Conservation (phyloP, 2,113 vertebrate species). For the Zosterops japonicus region DNA sequence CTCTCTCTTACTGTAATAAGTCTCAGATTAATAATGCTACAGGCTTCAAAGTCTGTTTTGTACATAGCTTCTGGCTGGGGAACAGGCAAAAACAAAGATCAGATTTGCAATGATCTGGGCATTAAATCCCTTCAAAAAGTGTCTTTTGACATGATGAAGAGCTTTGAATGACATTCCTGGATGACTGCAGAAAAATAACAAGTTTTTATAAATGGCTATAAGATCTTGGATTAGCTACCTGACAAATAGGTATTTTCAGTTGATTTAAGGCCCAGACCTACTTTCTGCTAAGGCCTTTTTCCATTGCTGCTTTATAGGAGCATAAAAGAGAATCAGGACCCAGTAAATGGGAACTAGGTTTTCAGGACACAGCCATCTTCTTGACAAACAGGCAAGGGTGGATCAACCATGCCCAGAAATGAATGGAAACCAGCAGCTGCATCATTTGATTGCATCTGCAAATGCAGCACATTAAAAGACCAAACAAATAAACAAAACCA, state of each 20-base stretch:
- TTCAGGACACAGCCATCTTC: fast-evolving
- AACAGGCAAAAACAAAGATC: slow-evolving; percentile 29
- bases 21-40: slow-evolving; percentile 51
- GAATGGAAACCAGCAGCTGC: not conserved
- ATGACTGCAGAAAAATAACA: slow-evolving; percentile 7
- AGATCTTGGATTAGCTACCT: slow-evolving; percentile 25
- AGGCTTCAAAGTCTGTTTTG: slow-evolving; percentile 50
- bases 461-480: not conserved
- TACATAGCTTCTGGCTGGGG: slow-evolving; percentile 22
- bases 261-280: not conserved
- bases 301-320: not conserved
- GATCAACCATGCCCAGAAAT: not conserved
- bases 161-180: slow-evolving; percentile 17
- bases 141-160: slow-evolving; percentile 4
- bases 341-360: not conserved
- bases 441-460: not conserved
- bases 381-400: not conserved
- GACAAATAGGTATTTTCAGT: slow-evolving; percentile 3
- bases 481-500: no score
- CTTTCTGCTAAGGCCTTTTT: not conserved
- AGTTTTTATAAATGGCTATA: not conserved
- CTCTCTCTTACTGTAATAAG: slow-evolving; percentile 25
- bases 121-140: slow-evolving; percentile 29
- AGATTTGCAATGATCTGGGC: slow-evolving; percentile 17
- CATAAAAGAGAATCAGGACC: not conserved